A percentile compares a stretch with the other conserved stretches of the same genome.
Conservation (phyloP, 2,113 vertebrate genomes). For the Aphyosemion australe region DNA sequence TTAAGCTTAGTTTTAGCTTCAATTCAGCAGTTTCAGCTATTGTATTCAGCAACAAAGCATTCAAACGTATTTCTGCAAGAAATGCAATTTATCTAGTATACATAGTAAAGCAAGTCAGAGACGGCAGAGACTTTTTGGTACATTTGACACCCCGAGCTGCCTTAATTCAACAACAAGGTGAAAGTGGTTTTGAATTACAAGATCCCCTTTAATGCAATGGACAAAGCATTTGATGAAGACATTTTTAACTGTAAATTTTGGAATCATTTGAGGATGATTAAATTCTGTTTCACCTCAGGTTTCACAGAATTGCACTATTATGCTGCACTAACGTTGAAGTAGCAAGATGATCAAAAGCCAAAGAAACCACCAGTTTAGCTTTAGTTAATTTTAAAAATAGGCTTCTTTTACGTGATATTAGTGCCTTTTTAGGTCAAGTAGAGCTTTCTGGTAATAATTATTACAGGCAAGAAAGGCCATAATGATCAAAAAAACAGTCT, state of each 20-base stretch:
- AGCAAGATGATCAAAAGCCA: neutral
- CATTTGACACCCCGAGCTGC: no score
- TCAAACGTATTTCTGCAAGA: no score
- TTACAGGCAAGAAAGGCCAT: neutral
- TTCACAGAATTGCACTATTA: neutral
- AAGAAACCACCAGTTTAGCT: slow-evolving; percentile 1
- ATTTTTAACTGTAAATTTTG: neutral
- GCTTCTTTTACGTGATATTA: no score
- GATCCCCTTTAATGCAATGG: no score
- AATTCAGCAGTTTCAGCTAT: no score
- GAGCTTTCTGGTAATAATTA: neutral
- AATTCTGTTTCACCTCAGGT: neutral
- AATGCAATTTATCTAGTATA: no score
- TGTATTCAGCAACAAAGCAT: no score
- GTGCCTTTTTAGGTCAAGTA: neutral
- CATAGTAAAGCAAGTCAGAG: no score
- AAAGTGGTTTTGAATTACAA: no score
- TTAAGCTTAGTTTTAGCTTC: no score
- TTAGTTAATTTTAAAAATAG: neutral
- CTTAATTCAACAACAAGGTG: no score
- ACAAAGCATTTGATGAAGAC: neutral
- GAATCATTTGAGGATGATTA: neutral
- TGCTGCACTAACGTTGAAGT: neutral
- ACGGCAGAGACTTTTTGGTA: no score
- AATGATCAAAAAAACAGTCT: neutral